Base-by-base conservation (phyloP, 2,888 invertebrate species). In the Macrophya annulata region DNA sequence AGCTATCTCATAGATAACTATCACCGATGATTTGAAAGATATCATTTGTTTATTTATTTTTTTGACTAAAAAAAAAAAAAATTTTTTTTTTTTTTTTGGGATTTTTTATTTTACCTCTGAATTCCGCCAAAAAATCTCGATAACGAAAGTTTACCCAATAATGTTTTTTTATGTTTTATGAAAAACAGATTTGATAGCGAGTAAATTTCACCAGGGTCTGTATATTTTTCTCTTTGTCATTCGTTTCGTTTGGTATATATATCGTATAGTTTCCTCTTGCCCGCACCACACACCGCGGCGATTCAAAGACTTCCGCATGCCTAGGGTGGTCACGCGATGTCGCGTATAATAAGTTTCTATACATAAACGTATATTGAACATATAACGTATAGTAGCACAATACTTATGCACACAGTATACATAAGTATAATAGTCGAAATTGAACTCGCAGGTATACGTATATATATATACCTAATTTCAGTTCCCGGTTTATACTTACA, bases 301-400 rank as follows among this genome's bases (percentile, higher is more conserved):
- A 48, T 77, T 51, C 51, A 77, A 77, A 51, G 76, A 77, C 76
- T 77, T 77, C 76, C 76, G 76, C 31, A 31, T 55, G 31, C 76
- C 37, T 51, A 31, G 12, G 15, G 48, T 51, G 76, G 51, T 77
- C 76, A 77, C 76, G 76, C 76, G 76, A 77, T 51, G 25, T 77
- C 48, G 76, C 51, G 37, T 51, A 77, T 31, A 43, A 43, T 74
- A 45, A 21, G 45, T 43, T 74, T 0, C n/a, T 43, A 40, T 43
- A 74, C 45, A 21, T 12, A 45, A 10, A 10, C 40, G 6, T 71
- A 71, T 9, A 2, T 31, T 31, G 21, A 1, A 74, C n/a, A 10
- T 45, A 45, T 43, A 9, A 74, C 21, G 1, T 8, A n/a, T 40
- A 40, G 31, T n/a, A 40, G 6, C 9, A 1, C 1, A 5, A 65